Evolutionary conservation across 2,888 invertebrate species (phyloP).

Genomic region (Rhingia rostrata): DNA sequence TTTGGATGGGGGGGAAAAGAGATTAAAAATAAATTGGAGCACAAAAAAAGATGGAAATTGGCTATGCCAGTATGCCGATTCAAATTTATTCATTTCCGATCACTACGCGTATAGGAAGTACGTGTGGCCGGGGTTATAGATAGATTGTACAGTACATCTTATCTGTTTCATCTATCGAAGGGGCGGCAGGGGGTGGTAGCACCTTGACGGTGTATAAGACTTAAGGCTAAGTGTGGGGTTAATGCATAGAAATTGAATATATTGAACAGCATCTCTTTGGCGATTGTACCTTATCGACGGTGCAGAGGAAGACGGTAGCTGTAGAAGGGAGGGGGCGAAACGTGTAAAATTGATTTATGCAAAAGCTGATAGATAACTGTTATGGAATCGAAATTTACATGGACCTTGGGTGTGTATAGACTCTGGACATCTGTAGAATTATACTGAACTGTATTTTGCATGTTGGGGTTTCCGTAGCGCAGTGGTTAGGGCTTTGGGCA

Average conservation of each 20-base stretch:
- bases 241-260: constrained; percentile 72
- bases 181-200: neutral
- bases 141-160: constrained; percentile 8
- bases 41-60: constrained; percentile 44
- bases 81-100: constrained; percentile 73
- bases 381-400: too few relatives aligned
- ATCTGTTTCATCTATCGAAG: constrained; percentile 40
- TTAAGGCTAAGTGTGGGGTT: constrained; percentile 47
- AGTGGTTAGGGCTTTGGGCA: too few relatives aligned
- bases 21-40: constrained; percentile 73
- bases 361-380: neutral
- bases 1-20: constrained; percentile 43
- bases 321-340: neutral
- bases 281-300: neutral
- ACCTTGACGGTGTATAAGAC: constrained; percentile 5
- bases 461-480: too few relatives aligned
- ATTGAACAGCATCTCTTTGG: constrained; percentile 34
- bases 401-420: too few relatives aligned
- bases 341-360: constrained; percentile 20
- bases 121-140: constrained; percentile 18
- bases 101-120: constrained; percentile 60
- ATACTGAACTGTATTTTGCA: too few relatives aligned
- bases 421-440: too few relatives aligned
- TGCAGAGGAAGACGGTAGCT: neutral
- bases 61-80: constrained; percentile 59